Percentiles rank a stretch among this genome's conserved stretches.
Evolutionary conservation across 2,113 vertebrate species (phyloP).

Genomic region (Oncorhynchus gorbuscha): DNA sequence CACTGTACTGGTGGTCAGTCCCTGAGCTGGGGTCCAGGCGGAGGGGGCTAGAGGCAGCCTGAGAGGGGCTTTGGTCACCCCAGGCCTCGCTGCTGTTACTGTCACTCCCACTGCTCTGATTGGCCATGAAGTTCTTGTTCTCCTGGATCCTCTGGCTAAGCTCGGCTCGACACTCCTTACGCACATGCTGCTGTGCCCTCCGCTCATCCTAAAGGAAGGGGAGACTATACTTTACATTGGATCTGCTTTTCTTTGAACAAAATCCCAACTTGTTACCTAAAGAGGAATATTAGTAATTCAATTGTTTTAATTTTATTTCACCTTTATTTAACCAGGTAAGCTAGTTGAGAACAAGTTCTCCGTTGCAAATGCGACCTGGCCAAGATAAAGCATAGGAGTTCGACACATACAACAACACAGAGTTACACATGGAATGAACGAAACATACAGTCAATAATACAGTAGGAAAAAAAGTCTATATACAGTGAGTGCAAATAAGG

Average conservation of each 20-base stretch:
- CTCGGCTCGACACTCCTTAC: constrained; percentile 69
- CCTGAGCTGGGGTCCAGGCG: constrained; percentile 66
- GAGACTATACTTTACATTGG: neutral
- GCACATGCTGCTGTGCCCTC: constrained; percentile 68
- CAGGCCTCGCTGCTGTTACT: constrained; percentile 67
- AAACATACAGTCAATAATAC: too few relatives aligned
- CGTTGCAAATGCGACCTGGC: too few relatives aligned
- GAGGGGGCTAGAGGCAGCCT: constrained; percentile 63
- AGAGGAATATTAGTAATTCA: neutral
- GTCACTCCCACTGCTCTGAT: constrained; percentile 39
- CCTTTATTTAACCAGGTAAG: too few relatives aligned
- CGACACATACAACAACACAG: too few relatives aligned
- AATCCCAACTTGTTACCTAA: neutral
- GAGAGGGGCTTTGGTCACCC: constrained; percentile 34
- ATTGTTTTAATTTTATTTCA: too few relatives aligned
- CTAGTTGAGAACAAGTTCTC: too few relatives aligned
- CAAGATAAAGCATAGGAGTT: too few relatives aligned
- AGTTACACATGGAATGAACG: too few relatives aligned
- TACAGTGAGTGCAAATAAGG: too few relatives aligned
- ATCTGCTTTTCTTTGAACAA: neutral
- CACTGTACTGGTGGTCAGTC: constrained; percentile 72
- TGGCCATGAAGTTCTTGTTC: constrained; percentile 73
- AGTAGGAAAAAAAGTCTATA: too few relatives aligned
- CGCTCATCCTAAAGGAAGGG: constrained; percentile 65
- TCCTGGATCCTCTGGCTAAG: constrained; percentile 68